Evolutionary conservation across 1,140 invertebrate genomes (phyloP).

Genomic region (Pogonomyrmex barbatus): DNA sequence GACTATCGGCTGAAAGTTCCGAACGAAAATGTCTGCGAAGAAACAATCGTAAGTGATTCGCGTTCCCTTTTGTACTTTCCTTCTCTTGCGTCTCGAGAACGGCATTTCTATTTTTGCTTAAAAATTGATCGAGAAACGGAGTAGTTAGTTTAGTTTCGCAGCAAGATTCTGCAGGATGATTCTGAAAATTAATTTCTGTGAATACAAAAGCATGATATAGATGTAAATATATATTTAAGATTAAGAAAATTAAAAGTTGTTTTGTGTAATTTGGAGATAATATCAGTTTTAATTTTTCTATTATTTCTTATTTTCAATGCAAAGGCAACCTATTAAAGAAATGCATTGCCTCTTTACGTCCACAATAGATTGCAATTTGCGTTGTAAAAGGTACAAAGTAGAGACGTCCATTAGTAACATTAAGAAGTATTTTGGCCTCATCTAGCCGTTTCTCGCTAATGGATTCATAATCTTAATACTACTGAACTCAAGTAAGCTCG

Average conservation of each 20-base stretch:
- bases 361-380: background rate
- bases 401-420: conserved; percentile 69
- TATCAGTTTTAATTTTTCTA: background rate
- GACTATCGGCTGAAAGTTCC: conserved; percentile 47
- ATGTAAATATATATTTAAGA: background rate
- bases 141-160: background rate
- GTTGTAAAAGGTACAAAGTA: conserved; percentile 56
- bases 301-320: background rate
- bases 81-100: background rate
- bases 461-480: conserved; percentile 83
- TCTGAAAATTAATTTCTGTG: background rate
- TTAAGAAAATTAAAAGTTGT: background rate
- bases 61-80: background rate
- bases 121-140: background rate
- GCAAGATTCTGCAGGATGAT: too few species aligned
- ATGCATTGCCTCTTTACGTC: background rate
- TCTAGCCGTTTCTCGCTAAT: conserved; percentile 78
- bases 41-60: conserved; percentile 46
- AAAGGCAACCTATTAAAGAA: conserved; percentile 25
- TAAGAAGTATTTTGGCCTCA: conserved; percentile 71
- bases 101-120: background rate
- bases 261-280: background rate
- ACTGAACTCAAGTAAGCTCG: conserved; percentile 67
- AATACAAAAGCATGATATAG: background rate
- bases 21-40: conserved; percentile 33